Evolutionary conservation across 2,888 invertebrate species (phyloP), one percentile per base, ranked within the genome.

Genomic region (Tiliacea aurago): DNA sequence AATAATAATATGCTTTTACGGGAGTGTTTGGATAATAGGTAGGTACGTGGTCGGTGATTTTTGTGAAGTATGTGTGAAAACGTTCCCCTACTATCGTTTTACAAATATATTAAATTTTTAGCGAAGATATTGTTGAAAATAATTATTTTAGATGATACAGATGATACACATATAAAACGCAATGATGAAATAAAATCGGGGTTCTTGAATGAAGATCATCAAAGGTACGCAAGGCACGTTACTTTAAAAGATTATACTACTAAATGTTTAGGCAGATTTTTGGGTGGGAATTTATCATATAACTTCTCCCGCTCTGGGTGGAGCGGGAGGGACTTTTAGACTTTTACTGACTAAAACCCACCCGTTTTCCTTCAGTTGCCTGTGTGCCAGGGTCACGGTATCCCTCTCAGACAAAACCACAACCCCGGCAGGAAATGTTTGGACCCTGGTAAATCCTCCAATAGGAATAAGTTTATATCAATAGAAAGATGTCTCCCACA

Each of bases 1-100:
- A 67, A 55, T 63, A 62, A 65, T 51, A 62, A 37, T 62, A 63
- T 28, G 51, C n/a, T 67, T 56, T 64, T 53, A 64, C 23, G 20
- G n/a, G 20, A 33, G 9, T 63, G 55, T 63, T 66, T 43, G 61
- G 10, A 1, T 49, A 65, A 47, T 53, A 37, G 7, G 18, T 20
- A 15, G 7, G 18, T 20, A 15, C 6, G 11, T 37, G 18, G 6
- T 55, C 2, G 11, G 41, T 28, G 43, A 37, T 45, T 49, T 53
- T 49, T 18, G 18, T 37, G 18, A 49, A 53, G 58, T 9, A 23
- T 70, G 23, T 28, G n/a, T n/a, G n/a, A n/a, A n/a, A n/a, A n/a
- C n/a, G n/a, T n/a, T n/a, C n/a, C n/a, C n/a, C n/a, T n/a, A n/a
- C n/a, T n/a, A n/a, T n/a, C 37, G 13, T 49, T 49, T 33, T 28